phyloP scores from a whole-genome alignment of 2,797 vertebrate genomes.

The Gorsachius magnificus region DNA sequence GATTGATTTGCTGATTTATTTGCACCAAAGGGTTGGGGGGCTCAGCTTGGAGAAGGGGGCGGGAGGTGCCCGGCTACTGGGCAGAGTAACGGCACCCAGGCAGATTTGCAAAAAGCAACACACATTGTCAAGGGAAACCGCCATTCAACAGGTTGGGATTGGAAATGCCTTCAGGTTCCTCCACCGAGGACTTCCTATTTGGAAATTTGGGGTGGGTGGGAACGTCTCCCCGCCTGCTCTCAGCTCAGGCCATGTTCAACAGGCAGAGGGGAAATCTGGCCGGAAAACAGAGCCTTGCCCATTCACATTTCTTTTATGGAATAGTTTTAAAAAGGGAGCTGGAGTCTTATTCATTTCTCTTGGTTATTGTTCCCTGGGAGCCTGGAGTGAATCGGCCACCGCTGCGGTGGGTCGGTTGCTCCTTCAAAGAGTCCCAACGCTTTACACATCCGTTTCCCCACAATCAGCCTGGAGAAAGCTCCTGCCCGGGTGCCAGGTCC shows the following conservation, averaged over 20 bases:
- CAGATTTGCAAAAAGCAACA: conserved; percentile 42
- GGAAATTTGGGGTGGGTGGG: conserved; percentile 60
- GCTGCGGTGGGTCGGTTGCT: conserved; percentile 59
- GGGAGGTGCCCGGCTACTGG: conserved; percentile 35
- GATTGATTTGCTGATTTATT: conserved; percentile 79
- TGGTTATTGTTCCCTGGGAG: conserved; percentile 66
- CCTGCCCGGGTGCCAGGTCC: conserved; percentile 39
- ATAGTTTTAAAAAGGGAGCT: conserved; percentile 51
- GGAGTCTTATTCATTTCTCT: conserved; percentile 55
- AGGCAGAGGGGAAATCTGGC: conserved; percentile 65
- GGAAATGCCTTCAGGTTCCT: conserved; percentile 59
- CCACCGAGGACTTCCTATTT: conserved; percentile 42
- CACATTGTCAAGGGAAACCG: conserved; percentile 74
- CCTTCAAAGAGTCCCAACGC: conserved; percentile 53
- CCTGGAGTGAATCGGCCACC: conserved; percentile 50
- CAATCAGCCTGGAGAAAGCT: conserved; percentile 34
- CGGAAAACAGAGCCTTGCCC: conserved; percentile 60
- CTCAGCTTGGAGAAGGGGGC: conserved; percentile 38
- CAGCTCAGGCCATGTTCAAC: conserved; percentile 22
- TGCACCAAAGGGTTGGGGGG: conserved; percentile 71
- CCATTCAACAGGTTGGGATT: conserved; percentile 83
- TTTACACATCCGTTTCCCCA: conserved; percentile 59
- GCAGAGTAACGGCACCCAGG: conserved; percentile 66
- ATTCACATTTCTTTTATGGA: conserved; percentile 63
- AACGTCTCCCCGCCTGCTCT: conserved; percentile 21